A percentile compares a stretch with the other conserved stretches of the same genome.
These are phyloP conservation scores for Drosophila repleta DNA, from an alignment of 1,140 invertebrate genomes.

Conservation along the genomic window DNA sequence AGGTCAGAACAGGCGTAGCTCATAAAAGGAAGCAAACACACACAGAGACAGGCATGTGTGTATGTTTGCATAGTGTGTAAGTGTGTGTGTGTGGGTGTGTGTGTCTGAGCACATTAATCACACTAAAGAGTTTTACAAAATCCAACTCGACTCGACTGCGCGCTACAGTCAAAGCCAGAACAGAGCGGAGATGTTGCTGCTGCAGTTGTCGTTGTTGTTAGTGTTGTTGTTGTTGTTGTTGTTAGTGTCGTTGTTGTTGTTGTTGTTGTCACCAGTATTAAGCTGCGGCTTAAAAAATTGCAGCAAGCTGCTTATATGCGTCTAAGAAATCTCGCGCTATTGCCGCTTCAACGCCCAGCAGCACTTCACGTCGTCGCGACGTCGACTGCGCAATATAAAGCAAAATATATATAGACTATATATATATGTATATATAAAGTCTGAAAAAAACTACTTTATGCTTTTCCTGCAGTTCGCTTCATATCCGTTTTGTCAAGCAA, in stretches of 20 bases:
- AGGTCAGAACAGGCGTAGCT: slow-evolving; percentile 62
- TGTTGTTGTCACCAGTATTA: slow-evolving; percentile 76
- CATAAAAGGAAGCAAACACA: slow-evolving; percentile 70
- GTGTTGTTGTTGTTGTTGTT: slow-evolving; percentile 44
- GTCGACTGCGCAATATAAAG: slow-evolving; percentile 26
- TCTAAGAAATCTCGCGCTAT: slow-evolving; percentile 55
- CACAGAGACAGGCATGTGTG: slow-evolving; percentile 13
- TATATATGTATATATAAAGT: slow-evolving; percentile 11
- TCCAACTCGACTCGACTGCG: slow-evolving; percentile 58
- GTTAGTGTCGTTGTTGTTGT: slow-evolving; percentile 33
- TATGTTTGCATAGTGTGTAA: slow-evolving; percentile 46
- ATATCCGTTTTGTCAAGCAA: slow-evolving; percentile 74
- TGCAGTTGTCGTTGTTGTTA: slow-evolving; percentile 51
- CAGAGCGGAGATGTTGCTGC: slow-evolving; percentile 7
- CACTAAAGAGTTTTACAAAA: slow-evolving; percentile 81
- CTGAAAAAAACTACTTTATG: slow-evolving; percentile 50
- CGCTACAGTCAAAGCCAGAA: slow-evolving; percentile 27
- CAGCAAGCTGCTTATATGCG: slow-evolving; percentile 56
- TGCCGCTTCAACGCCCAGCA: slow-evolving; percentile 53
- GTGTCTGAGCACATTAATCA: slow-evolving; percentile 73
- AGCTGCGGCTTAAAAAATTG: slow-evolving; percentile 71
- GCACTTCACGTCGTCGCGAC: slow-evolving; percentile 49
- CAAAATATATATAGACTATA: slow-evolving; percentile 15
- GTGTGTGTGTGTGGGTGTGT: slow-evolving; percentile 39
- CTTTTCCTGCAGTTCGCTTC: slow-evolving; percentile 73